Base-by-base conservation (phyloP, 92 coral and sea anemone genomes). In the Palythoa caribaeorum region DNA sequence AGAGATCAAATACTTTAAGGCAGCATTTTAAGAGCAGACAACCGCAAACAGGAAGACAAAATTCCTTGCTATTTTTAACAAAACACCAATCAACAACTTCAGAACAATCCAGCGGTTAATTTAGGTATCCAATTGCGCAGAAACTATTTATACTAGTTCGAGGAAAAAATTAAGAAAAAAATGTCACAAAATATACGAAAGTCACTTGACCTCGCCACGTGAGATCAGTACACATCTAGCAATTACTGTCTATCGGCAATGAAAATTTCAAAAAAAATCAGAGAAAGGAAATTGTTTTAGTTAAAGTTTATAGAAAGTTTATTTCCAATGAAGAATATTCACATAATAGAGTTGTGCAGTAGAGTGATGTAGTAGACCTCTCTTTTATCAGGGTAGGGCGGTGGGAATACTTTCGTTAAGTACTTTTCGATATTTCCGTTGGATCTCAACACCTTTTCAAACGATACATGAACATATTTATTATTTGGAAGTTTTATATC, bases 151-250 rank as follows among this genome's bases (percentile, higher is more conserved):
- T 79, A 79, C 28, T 54, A 35, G 53, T 21, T 6, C 19, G 9
- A 55, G 53, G 20, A 55, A 54, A 78, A 47, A 20, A 16, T 10
- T 8, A 60, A 10, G 13, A 59, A 21, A 40, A 2, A 4, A 8
- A 5, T 37, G 3, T 79, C 55, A 38, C 38, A 50, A 7, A 16
- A 4, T 0, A 2, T 36, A 6, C 19, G 50, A 9, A 7, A 9
- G 21, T 13, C 10, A 5, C 19, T 79, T 79, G 72, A 79, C 84
- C 73, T 79, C 11, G 16, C 14, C 71, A 79, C 71, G 62, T 76
- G 63, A 14, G 21, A 16, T 6, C 47, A 3, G 65, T 20, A 11
- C n/a, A 21, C 14, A 9, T 0, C 53, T 76, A 13, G 1, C 10
- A 76, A 39, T 11, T 76, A 76, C 2, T 39, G 5, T 71, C 11